Percentiles rank a stretch among this genome's conserved stretches.
These are phyloP conservation scores for Cephalopachus bancanus DNA, from an alignment of 2,797 vertebrate genomes.

Conservation along the genomic window DNA sequence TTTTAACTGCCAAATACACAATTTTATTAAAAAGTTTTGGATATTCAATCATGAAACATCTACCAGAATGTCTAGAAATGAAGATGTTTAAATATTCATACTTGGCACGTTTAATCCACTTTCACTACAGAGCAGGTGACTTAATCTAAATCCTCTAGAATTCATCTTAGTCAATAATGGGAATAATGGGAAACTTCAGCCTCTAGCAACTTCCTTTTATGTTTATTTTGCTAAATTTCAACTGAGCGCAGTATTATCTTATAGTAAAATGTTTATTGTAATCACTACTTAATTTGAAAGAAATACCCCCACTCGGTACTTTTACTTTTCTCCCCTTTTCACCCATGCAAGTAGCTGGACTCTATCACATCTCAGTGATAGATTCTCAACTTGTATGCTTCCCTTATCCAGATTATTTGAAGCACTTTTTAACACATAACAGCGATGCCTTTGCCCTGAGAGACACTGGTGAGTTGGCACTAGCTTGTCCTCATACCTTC, in stretches of 20 bases:
- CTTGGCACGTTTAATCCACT: not conserved
- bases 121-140: fast-evolving
- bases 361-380: not conserved
- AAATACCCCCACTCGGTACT: not conserved
- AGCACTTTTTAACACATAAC: not conserved
- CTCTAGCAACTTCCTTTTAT: not conserved
- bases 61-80: not conserved
- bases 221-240: not conserved
- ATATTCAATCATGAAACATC: not conserved
- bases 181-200: not conserved
- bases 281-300: not conserved
- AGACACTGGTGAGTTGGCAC: not conserved
- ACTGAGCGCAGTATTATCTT: not conserved
- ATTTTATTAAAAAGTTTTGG: not conserved
- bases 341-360: not conserved
- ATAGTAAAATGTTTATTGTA: not conserved
- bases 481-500: not conserved
- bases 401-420: not conserved
- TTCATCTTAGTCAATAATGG: not conserved
- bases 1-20: not conserved
- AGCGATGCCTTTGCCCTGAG: not conserved
- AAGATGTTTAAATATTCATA: not conserved
- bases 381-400: not conserved
- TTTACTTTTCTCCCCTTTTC: not conserved
- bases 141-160: not conserved